Conservation (phyloP, 2,113 vertebrate species). For the Erythrocercus mccallii region DNA sequence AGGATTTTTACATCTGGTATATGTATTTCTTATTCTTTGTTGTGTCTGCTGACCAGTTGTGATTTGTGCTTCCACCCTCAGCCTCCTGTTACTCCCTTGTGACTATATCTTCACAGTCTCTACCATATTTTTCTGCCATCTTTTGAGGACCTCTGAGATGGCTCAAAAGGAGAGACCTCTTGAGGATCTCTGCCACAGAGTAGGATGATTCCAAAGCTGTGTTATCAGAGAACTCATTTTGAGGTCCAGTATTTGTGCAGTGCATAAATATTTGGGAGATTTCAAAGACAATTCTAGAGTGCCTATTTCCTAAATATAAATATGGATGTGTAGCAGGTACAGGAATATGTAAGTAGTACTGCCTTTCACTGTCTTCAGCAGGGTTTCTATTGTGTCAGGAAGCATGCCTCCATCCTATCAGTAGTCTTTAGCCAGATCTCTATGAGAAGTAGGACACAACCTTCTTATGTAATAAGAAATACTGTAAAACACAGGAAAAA, state of each 20-base stretch:
- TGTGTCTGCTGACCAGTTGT: neutral
- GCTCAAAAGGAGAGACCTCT: neutral
- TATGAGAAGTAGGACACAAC: neutral
- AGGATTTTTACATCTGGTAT: neutral
- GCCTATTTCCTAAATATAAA: neutral
- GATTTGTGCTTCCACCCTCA: neutral
- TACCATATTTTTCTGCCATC: neutral
- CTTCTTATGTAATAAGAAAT: conserved; percentile 3
- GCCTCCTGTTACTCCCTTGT: neutral
- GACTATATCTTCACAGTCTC: neutral
- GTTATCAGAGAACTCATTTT: neutral
- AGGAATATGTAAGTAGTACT: neutral
- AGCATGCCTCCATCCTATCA: neutral
- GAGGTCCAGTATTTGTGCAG: neutral
- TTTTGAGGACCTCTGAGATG: neutral
- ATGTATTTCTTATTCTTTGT: neutral
- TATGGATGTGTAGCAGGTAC: neutral
- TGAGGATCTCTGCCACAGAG: neutral
- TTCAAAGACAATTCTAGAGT: neutral
- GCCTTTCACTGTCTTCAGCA: neutral
- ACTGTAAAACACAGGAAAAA: neutral
- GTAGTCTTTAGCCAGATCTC: neutral
- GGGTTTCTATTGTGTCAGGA: neutral
- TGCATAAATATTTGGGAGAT: neutral
- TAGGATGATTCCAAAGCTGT: neutral